phyloP scores from a whole-genome alignment of 2,888 invertebrate species.

The Tryphoninae sp. region DNA sequence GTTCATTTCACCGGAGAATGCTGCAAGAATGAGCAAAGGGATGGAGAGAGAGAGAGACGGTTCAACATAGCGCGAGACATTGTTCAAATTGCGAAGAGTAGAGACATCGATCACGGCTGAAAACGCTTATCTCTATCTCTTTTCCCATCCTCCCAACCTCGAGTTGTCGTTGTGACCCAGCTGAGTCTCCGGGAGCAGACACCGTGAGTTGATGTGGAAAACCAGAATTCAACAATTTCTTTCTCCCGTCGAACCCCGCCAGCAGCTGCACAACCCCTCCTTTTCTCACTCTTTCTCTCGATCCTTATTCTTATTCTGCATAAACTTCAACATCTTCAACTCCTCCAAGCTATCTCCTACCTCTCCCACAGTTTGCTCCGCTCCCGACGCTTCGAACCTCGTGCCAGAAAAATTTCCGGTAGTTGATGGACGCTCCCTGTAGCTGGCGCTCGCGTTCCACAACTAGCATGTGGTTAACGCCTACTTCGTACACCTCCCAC shows the following conservation, averaged over 20 bases:
- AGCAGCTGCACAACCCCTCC: conserved; percentile 49
- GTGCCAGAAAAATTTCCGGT: conserved; percentile 55
- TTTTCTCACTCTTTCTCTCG: conserved; percentile 31
- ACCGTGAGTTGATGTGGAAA: conserved; percentile 55
- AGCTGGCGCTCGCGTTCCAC: conserved; percentile 38
- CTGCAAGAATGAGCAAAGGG: conserved; percentile 69
- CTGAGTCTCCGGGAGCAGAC: conserved; percentile 74
- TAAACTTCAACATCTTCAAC: conserved; percentile 59
- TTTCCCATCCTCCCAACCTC: conserved; percentile 21
- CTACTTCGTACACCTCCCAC: conserved; percentile 50
- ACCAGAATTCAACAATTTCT: conserved; percentile 63
- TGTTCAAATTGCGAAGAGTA: conserved; percentile 68
- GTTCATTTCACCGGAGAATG: conserved; percentile 75
- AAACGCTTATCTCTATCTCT: conserved; percentile 29
- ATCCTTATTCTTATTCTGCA: conserved; percentile 50
- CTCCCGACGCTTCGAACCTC: conserved; percentile 40
- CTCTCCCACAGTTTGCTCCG: conserved; percentile 55
- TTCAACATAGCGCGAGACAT: conserved; percentile 65
- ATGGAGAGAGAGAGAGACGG: conserved; percentile 51
- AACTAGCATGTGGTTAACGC: conserved; percentile 58
- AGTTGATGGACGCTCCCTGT: conserved; percentile 60
- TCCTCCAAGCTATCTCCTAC: conserved; percentile 36
- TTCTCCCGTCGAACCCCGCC: conserved; percentile 50
- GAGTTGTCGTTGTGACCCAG: conserved; percentile 66
- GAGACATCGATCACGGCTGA: conserved; percentile 67